Evolutionary conservation across 2,888 invertebrate species (phyloP).

Genomic region (Meiosimyza platycephala): DNA sequence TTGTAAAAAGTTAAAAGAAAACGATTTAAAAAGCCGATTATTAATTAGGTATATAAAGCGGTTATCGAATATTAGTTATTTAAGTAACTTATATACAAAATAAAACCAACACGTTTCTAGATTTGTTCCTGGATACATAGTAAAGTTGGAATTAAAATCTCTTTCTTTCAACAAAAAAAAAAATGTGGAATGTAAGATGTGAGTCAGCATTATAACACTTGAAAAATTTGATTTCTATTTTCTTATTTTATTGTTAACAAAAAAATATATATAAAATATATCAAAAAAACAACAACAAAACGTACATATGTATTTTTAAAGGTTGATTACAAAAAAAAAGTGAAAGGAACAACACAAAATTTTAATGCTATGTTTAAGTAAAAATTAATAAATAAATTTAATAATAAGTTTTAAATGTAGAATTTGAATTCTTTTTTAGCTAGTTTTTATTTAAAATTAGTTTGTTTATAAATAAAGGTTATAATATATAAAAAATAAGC

Average conservation of each 20-base stretch:
- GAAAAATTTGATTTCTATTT: constrained; percentile 5
- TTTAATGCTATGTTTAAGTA: constrained; percentile 28
- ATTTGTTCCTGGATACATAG: constrained; percentile 42
- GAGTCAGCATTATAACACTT: background rate
- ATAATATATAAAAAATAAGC: background rate
- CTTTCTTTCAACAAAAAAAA: background rate
- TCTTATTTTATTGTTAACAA: background rate
- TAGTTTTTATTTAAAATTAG: constrained; percentile 14
- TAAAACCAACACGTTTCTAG: constrained; percentile 23
- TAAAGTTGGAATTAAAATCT: constrained; percentile 4
- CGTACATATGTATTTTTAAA: constrained; percentile 34
- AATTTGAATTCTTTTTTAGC: constrained; percentile 3
- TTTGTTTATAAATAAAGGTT: background rate
- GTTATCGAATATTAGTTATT: constrained; percentile 32
- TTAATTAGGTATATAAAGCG: constrained; percentile 24
- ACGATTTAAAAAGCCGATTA: constrained; percentile 30
- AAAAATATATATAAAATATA: constrained; percentile 35
- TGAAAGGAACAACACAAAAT: constrained; percentile 21
- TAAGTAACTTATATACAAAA: no score
- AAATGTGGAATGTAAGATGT: constrained; percentile 10
- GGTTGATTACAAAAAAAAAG: constrained; percentile 26
- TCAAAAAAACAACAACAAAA: constrained; percentile 23
- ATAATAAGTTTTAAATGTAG: constrained; percentile 37
- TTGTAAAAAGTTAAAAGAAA: constrained; percentile 27
- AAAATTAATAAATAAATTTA: constrained; percentile 28